Base-by-base conservation (phyloP, 1,140 invertebrate species). In the Euglossa dilemma region DNA sequence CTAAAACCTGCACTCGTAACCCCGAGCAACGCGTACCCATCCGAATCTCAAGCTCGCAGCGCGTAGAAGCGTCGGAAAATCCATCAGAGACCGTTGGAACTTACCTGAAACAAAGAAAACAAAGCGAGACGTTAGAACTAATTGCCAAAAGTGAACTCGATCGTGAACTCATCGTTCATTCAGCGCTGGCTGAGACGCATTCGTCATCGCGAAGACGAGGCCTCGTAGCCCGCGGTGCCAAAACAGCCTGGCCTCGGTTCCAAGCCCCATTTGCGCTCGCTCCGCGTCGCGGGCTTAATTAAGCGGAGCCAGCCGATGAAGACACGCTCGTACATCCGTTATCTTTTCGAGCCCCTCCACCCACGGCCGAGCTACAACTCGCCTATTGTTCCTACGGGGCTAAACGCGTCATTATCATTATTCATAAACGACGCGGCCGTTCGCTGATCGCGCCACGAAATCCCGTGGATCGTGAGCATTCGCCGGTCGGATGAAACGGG, bases 401-500 rank as follows among this genome's bases (percentile, higher is more conserved):
- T 88, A 89, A 89, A 88, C 87, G 80, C 67, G 77, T 72, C 86
- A 88, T 89, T 89, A 89, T 89, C 87, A 85, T 89, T 88, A 89
- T 88, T 89, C 87, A 89, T 88, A 88, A 88, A 88, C 87, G 87
- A 86, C 87, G 87, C 77, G 86, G 78, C 87, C 77, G 64, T 23
- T 77, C 43, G 80, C 61, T 52, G 12, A 81, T 66, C 52, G 43
- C 59, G 59, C 71, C 61, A 57, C 72, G 72, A 54, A 59, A 73
- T 57, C 25, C 52, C 28, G 28, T 54, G 6, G 47, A 56, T 73
- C 71, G 20, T 20, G 71, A 25, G 23, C 14, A 11, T 18, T 25
- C 25, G 9, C 74, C 25, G 18, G 36, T 56, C 9, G 18, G 59
- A 64, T 47, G n/a, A 52, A 64, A 76, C 12, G 56, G 54, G 0